phyloP scores from a whole-genome alignment of 2,888 invertebrate species.

The Endotricha flammealis region DNA sequence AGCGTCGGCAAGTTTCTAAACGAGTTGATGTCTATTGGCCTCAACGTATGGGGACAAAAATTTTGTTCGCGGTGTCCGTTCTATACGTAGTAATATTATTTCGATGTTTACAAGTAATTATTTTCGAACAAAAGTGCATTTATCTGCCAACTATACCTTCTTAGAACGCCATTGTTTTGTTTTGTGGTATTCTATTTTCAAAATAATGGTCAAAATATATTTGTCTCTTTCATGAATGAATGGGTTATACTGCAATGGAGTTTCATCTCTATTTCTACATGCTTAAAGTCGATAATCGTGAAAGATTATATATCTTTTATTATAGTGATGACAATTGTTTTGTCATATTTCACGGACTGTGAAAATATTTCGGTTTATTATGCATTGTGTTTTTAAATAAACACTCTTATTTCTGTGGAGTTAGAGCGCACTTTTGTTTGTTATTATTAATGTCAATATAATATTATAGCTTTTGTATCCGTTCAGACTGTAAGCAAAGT shows the following conservation, averaged over 20 bases:
- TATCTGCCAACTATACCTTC: slow-evolving; percentile 15
- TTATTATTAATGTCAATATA: too few relatives aligned
- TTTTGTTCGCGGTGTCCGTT: too few relatives aligned
- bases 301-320: background rate
- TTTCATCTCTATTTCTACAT: background rate
- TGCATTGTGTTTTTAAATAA: background rate
- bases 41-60: too few relatives aligned
- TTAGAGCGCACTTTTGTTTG: background rate
- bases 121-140: background rate
- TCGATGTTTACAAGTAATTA: too few relatives aligned
- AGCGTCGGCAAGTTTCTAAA: too few relatives aligned
- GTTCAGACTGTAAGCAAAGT: too few relatives aligned
- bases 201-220: slow-evolving; percentile 6
- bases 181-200: slow-evolving; percentile 7
- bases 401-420: background rate
- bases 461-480: too few relatives aligned
- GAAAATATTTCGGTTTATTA: background rate
- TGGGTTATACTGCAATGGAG: background rate
- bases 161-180: slow-evolving; percentile 1
- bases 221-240: slow-evolving; percentile 2
- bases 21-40: too few relatives aligned
- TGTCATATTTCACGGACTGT: background rate
- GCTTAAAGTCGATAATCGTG: background rate
- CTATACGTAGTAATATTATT: too few relatives aligned
- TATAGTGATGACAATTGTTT: background rate